A percentile compares a stretch with the other conserved stretches of the same genome.
Conservation (phyloP, 2,113 vertebrate species). For the Dromas ardeola region DNA sequence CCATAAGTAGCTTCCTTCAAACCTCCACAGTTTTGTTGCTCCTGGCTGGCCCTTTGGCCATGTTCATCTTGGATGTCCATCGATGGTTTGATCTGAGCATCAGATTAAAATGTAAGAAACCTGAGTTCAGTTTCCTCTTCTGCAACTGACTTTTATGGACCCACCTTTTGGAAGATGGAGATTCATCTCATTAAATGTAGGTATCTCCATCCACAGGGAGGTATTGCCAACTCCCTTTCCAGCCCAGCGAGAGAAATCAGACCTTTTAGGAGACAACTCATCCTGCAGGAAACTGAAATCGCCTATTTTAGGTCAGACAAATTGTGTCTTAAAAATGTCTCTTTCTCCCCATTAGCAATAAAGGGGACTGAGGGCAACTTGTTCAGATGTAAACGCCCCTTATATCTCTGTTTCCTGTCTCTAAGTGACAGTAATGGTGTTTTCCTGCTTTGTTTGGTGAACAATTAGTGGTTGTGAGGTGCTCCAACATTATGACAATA, state of each 20-base stretch:
- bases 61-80: not conserved
- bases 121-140: not conserved
- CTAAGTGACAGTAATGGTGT: not conserved
- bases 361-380: not conserved
- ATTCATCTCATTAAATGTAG: not conserved
- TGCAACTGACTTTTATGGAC: not conserved
- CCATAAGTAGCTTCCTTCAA: not conserved
- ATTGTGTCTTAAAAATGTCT: not conserved
- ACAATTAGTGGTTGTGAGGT: not conserved
- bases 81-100: not conserved
- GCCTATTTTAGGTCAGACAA: not conserved
- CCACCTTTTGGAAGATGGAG: not conserved
- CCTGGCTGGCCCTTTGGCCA: not conserved
- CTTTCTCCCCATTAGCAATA: not conserved
- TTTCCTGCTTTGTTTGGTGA: not conserved
- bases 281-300: not conserved
- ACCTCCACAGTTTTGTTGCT: not conserved
- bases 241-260: not conserved
- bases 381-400: not conserved
- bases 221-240: not conserved
- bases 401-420: not conserved
- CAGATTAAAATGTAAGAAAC: not conserved
- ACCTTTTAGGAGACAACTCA: not conserved
- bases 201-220: not conserved
- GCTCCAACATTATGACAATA: not conserved